A percentile compares a stretch with the other conserved stretches of the same genome.
phyloP scores from a whole-genome alignment of 2,888 invertebrate genomes.

The Aquatica leii region DNA sequence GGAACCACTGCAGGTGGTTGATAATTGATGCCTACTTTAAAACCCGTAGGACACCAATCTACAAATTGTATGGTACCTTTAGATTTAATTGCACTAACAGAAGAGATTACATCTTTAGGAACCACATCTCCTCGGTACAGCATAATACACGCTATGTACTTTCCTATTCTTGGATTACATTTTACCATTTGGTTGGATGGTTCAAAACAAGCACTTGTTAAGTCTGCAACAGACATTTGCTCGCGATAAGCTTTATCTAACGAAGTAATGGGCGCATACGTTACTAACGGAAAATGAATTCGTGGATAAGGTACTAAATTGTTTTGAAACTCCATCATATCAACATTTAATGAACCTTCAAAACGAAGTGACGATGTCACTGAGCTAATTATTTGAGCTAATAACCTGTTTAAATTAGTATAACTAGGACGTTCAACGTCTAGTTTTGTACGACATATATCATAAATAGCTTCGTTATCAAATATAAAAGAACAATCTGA shows the following conservation, averaged over 20 bases:
- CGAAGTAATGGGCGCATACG: no score
- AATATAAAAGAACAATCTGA: neutral
- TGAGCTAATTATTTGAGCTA: no score
- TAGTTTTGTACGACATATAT: neutral
- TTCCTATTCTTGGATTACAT: slow-evolving; percentile 65
- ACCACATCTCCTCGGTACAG: slow-evolving; percentile 59
- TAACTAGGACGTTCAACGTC: no score
- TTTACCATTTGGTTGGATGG: slow-evolving; percentile 69
- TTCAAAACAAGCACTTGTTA: slow-evolving; percentile 68
- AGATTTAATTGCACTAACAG: slow-evolving; percentile 63
- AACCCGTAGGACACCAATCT: no score
- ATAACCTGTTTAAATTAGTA: no score
- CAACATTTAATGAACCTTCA: no score
- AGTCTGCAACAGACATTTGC: slow-evolving; percentile 58
- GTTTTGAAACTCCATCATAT: no score
- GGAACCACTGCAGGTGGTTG: no score
- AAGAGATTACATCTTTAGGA: slow-evolving; percentile 64
- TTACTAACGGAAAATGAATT: no score
- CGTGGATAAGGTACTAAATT: no score
- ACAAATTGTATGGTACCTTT: slow-evolving; percentile 59
- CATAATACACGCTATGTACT: slow-evolving; percentile 64
- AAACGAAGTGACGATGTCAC: no score
- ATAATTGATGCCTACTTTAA: no score
- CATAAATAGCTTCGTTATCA: neutral
- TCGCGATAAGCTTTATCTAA: slow-evolving; percentile 58